Conservation (phyloP, 2,888 invertebrate genomes). For the Phytoseiulus persimilis region DNA sequence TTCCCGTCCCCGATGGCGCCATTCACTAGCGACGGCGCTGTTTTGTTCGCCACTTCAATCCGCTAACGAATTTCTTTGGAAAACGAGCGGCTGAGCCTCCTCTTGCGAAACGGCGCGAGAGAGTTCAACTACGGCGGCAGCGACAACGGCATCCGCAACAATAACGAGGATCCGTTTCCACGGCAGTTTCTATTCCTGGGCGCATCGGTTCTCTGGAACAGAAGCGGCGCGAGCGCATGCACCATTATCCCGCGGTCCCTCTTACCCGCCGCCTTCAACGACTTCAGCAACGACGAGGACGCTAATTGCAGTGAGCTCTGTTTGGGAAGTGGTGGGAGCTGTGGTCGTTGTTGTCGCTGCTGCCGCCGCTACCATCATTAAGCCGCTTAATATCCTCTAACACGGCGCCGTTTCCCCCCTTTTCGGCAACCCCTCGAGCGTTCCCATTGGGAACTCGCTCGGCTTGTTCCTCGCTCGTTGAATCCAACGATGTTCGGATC, state of each 20-base stretch:
- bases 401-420: too few species aligned
- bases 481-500: background rate
- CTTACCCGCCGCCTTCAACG: background rate
- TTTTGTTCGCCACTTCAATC: background rate
- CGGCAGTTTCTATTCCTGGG: conserved; percentile 6
- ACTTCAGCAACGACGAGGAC: background rate
- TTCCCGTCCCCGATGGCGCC: background rate
- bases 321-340: background rate
- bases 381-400: background rate
- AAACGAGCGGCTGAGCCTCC: background rate
- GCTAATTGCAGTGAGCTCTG: background rate
- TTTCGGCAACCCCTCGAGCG: too few species aligned
- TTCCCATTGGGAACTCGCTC: too few species aligned
- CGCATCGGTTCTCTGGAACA: background rate
- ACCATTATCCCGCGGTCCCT: background rate
- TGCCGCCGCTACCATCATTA: background rate
- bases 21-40: background rate
- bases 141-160: background rate
- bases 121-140: background rate
- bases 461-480: background rate
- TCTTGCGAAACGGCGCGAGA: background rate
- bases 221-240: background rate
- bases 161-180: conserved; percentile 8
- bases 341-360: background rate
- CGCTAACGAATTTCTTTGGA: background rate